phyloP scores from a whole-genome alignment of 30 jellyfish, hydroid and myxozoan genomes.

The Aurelia coerulea region DNA sequence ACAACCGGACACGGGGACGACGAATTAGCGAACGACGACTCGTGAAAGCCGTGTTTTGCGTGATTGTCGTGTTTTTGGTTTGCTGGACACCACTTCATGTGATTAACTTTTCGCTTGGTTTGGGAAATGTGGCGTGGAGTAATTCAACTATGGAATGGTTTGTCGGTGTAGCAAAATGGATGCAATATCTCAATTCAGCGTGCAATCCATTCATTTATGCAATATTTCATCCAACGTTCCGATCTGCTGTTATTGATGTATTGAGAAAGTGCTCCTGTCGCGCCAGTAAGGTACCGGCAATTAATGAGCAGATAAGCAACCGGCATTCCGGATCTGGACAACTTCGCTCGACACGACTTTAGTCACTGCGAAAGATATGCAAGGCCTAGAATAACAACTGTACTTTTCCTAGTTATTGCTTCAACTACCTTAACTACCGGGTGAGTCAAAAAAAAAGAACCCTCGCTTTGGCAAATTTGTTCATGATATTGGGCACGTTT shows the following conservation, averaged over 20 bases:
- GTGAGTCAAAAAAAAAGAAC: too few species aligned
- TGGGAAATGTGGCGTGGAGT: not conserved
- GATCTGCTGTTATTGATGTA: not conserved
- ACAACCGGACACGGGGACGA: not conserved
- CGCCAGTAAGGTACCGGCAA: too few species aligned
- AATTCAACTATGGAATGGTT: not conserved
- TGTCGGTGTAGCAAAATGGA: not conserved
- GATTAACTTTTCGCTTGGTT: not conserved
- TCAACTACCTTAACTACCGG: too few species aligned
- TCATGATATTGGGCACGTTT: too few species aligned
- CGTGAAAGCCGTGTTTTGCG: not conserved
- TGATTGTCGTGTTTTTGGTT: conserved; percentile 6
- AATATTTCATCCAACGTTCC: not conserved
- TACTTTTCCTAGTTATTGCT: too few species aligned
- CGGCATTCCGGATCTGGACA: too few species aligned
- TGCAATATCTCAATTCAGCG: conserved; percentile 2
- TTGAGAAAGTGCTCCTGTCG: too few species aligned
- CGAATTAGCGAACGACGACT: not conserved
- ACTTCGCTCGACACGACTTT: too few species aligned
- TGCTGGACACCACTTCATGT: conserved; percentile 6
- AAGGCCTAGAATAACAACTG: too few species aligned
- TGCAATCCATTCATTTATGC: conserved; percentile 4
- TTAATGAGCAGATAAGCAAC: too few species aligned
- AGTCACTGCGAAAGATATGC: too few species aligned
- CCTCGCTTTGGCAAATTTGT: too few species aligned